Percentiles rank a stretch among this genome's conserved stretches.
Evolutionary conservation across 2,797 vertebrate species (phyloP).

Genomic region (Leuciscus waleckii): DNA sequence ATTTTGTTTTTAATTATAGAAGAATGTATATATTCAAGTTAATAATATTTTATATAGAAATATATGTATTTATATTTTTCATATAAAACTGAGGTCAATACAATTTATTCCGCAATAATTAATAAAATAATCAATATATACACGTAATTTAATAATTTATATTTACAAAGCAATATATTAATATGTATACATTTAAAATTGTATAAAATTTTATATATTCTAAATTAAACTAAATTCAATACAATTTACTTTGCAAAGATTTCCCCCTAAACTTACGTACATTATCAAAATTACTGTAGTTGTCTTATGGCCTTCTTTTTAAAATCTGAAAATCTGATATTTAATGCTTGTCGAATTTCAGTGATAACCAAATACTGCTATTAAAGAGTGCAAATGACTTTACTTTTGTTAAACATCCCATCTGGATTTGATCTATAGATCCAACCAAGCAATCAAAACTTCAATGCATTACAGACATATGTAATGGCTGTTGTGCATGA

Average conservation of each 20-base stretch:
- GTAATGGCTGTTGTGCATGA: slow-evolving; percentile 3
- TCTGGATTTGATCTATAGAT: background rate
- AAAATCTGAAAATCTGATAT: background rate
- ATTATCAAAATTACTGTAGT: background rate
- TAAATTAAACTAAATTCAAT: background rate
- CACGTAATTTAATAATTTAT: background rate
- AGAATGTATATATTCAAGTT: background rate
- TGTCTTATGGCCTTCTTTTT: background rate
- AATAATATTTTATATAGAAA: background rate
- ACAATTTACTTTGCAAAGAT: background rate
- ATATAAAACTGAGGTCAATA: background rate
- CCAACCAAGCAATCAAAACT: background rate
- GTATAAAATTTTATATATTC: background rate
- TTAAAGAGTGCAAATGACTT: background rate
- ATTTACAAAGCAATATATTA: background rate
- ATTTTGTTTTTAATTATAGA: background rate
- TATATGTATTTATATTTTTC: background rate
- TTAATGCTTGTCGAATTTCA: background rate
- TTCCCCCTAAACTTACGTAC: background rate
- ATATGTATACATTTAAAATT: background rate
- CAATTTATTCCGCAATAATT: background rate
- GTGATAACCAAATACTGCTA: background rate
- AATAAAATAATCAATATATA: background rate
- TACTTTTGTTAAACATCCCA: slow-evolving; percentile 5
- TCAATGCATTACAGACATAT: background rate